Percentiles rank a stretch among this genome's conserved stretches.
Conservation (phyloP, 2,797 vertebrate genomes). For the Scomberomorus guttatus region DNA sequence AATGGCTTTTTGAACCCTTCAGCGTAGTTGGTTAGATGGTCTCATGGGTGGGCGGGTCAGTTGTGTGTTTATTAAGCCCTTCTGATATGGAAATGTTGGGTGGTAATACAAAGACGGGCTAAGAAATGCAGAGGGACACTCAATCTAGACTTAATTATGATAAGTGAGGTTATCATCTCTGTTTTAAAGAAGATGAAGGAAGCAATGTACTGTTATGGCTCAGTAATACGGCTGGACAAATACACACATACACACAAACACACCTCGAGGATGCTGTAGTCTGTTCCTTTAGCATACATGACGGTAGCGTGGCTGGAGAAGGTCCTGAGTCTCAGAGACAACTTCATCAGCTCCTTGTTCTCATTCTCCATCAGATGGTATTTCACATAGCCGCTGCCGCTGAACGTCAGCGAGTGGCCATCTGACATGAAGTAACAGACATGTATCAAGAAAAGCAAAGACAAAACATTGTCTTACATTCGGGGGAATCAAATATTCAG, state of each 20-base stretch:
- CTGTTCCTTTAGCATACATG: conserved; percentile 97
- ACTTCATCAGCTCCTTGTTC: conserved; percentile 97
- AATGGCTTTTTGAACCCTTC: conserved; percentile 66
- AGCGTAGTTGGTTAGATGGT: conserved; percentile 24
- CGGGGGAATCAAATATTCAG: no score
- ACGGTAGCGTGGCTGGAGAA: conserved; percentile 93
- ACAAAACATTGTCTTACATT: not conserved
- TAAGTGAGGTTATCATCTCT: conserved; percentile 22
- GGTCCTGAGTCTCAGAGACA: conserved; percentile 92
- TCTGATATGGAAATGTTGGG: conserved; percentile 55
- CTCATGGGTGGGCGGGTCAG: conserved; percentile 27
- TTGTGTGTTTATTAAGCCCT: conserved; percentile 45
- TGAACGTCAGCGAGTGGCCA: conserved; percentile 92
- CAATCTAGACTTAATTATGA: conserved; percentile 46
- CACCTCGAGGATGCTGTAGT: conserved; percentile 99
- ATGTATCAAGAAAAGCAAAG: not conserved
- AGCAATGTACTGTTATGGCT: not conserved
- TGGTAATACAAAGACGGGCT: conserved; percentile 22
- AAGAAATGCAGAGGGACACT: conserved; percentile 12
- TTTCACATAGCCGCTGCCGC: conserved; percentile 93
- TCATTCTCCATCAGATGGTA: conserved; percentile 95
- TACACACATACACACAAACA: conserved; percentile 17
- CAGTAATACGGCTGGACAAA: conserved; percentile 7
- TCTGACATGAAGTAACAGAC: conserved; percentile 65
- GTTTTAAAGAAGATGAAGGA: not conserved